These are phyloP conservation scores for Caretta caretta DNA, from an alignment of 2,113 vertebrate genomes.

Conservation along the genomic window DNA sequence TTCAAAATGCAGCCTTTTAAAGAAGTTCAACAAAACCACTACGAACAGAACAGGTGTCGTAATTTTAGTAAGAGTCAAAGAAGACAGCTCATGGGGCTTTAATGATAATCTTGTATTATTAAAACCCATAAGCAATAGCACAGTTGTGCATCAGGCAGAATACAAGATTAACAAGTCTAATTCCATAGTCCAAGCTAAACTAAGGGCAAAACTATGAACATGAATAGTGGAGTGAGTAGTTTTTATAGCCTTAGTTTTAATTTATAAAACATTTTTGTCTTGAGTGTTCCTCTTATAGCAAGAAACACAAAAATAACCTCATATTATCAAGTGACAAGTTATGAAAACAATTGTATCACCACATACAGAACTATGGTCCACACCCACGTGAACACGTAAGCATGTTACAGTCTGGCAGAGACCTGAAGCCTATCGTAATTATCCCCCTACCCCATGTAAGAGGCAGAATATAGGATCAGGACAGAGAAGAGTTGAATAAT, in stretches of 20 bases:
- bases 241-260: background rate
- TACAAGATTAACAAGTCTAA: background rate
- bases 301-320: background rate
- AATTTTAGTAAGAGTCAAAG: background rate
- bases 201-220: background rate
- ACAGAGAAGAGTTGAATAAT: background rate
- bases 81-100: background rate
- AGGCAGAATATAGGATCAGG: background rate
- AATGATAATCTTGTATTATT: background rate
- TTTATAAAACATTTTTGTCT: background rate
- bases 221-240: background rate
- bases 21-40: background rate
- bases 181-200: background rate
- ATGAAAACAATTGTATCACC: background rate
- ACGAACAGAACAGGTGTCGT: background rate
- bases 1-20: background rate
- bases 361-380: background rate
- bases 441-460: background rate
- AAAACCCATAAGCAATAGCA: background rate
- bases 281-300: background rate
- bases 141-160: background rate
- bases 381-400: background rate
- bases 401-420: fast-evolving
- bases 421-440: background rate
- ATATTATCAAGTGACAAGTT: background rate